A percentile compares a stretch with the other conserved stretches of the same genome.
Conservation (phyloP, 2,797 vertebrate species). For the Myotis daubentonii region DNA sequence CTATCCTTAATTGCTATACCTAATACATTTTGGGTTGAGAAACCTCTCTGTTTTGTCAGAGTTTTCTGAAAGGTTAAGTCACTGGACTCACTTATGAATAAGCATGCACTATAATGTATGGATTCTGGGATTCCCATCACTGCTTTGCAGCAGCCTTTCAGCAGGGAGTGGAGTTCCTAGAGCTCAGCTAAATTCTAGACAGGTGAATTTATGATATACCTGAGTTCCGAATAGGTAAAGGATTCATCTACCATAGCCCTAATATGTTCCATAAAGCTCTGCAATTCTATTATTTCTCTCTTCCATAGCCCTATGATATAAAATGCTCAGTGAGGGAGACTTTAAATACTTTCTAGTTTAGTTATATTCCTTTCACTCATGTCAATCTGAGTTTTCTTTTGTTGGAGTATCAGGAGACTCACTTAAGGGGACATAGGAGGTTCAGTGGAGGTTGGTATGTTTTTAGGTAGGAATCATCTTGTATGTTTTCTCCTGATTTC, state of each 20-base stretch:
- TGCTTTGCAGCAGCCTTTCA: background rate
- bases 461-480: conserved; percentile 24
- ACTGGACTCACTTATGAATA: background rate
- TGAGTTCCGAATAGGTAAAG: background rate
- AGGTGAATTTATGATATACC: background rate
- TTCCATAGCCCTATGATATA: background rate
- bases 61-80: background rate
- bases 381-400: background rate
- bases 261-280: background rate
- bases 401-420: background rate
- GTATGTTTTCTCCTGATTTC: background rate
- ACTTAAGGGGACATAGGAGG: background rate
- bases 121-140: background rate
- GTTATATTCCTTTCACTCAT: background rate
- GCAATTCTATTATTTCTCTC: background rate
- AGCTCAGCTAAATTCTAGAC: background rate
- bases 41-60: background rate
- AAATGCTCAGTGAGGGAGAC: background rate
- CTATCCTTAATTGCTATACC: background rate
- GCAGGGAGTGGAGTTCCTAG: background rate
- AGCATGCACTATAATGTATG: background rate
- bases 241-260: background rate
- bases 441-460: background rate
- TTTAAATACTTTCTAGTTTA: background rate
- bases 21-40: background rate